Evolutionary conservation across 2,888 invertebrate species (phyloP), one percentile per base, ranked within the genome.

Genomic region (Cheilosia soror): DNA sequence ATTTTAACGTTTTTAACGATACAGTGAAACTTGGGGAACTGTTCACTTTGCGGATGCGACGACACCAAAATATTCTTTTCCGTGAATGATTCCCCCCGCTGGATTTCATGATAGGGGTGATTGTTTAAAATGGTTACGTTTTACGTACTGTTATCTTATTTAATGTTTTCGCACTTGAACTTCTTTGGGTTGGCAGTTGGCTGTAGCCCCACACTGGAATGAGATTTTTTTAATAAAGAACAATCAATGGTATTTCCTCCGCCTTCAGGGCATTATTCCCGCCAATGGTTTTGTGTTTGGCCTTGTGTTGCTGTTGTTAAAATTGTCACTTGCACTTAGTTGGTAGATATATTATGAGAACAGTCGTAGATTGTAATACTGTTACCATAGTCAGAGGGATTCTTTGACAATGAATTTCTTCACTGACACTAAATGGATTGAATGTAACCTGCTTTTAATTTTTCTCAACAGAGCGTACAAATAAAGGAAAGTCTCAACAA

Each of bases 141-240:
- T 40, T 65, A n/a, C 37, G 29, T 31, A 37, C 55, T 68, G 42
- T 55, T 55, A 31, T 40, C 53, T 55, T 55, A 55, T 29, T 68
- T 57, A 57, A 55, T 25, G 20, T 57, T 44, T 68, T 68, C 49
- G 71, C 60, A 60, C 71, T 72, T 72, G 71, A 72, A 72, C 60
- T 72, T 72, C 60, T 72, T 60, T 40, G 47, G 13, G 29, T 13
- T 27, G 42, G 13, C 2, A 7, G 25, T 4, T 33, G 49, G 2
- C 27, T 53, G 44, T 62, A 9, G 60, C 13, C 2, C 37, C 37
- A 29, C 44, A 29, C 4, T 27, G 7, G 25, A 33, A 33, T 33
- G 33, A 11, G n/a, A 7, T 33, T 7, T 31, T 31, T 37, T 37
- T 27, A 65, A 65, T 65, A 6, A 31, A 47, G 62, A 63, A 51